These are phyloP conservation scores for Acrobasis consociella DNA, from an alignment of 2,888 invertebrate species.

Conservation along the genomic window DNA sequence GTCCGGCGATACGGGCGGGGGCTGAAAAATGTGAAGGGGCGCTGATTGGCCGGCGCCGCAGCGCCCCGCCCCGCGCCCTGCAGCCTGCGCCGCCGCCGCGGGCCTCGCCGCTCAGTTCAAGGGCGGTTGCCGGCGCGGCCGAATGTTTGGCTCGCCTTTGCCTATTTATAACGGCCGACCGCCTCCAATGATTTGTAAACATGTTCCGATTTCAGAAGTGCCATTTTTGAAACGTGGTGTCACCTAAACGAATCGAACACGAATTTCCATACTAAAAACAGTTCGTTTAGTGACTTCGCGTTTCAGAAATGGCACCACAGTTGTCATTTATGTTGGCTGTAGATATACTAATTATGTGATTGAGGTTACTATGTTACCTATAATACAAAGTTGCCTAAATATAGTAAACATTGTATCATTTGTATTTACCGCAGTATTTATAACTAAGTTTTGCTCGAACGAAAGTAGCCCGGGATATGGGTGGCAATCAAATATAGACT, in stretches of 20 bases:
- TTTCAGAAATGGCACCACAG: too few species aligned
- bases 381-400: too few species aligned
- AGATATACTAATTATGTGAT: slow-evolving; percentile 15
- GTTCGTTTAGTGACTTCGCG: too few species aligned
- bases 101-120: slow-evolving; percentile 69
- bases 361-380: not conserved
- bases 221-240: too few species aligned
- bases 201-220: not conserved
- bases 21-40: slow-evolving; percentile 80
- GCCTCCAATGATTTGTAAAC: slow-evolving; percentile 16
- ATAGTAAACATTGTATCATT: too few species aligned
- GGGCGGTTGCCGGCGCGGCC: slow-evolving; percentile 73
- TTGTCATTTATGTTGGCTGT: not conserved
- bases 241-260: too few species aligned
- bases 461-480: too few species aligned
- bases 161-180: slow-evolving; percentile 43
- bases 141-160: slow-evolving; percentile 65
- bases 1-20: slow-evolving; percentile 81
- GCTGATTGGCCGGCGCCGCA: slow-evolving; percentile 75
- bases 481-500: too few species aligned
- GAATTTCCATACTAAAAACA: too few species aligned
- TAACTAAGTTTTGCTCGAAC: too few species aligned
- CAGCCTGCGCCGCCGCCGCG: slow-evolving; percentile 49
- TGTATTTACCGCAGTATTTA: too few species aligned
- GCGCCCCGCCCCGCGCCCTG: slow-evolving; percentile 66